phyloP scores from a whole-genome alignment of 2,888 invertebrate species.

The Aromia moschata region DNA sequence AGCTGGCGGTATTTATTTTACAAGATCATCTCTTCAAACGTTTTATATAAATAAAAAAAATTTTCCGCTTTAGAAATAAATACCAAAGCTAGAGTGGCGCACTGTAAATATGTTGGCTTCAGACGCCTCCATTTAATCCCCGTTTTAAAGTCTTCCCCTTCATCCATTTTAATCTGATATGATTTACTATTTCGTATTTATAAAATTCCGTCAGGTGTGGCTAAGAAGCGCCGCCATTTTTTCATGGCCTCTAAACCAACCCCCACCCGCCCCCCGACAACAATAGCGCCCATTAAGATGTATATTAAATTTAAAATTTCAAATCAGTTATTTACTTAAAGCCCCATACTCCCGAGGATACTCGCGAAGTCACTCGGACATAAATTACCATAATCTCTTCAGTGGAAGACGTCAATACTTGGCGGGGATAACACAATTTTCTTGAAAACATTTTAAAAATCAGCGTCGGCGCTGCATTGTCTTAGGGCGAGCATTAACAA shows the following conservation, averaged over 20 bases:
- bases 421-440: conserved; percentile 37
- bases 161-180: conserved; percentile 10
- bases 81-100: too few relatives aligned
- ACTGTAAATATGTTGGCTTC: too few relatives aligned
- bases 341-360: conserved; percentile 13
- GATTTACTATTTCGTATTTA: conserved; percentile 15
- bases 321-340: conserved; percentile 21
- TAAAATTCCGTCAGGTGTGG: conserved; percentile 17
- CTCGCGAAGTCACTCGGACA: conserved; percentile 21
- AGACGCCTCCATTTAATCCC: too few relatives aligned
- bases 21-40: too few relatives aligned
- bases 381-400: conserved; percentile 39
- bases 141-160: neutral
- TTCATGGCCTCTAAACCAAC: conserved; percentile 8
- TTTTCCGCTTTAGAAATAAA: too few relatives aligned
- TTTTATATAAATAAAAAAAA: too few relatives aligned
- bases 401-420: conserved; percentile 40
- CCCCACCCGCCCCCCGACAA: conserved; percentile 1
- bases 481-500: conserved; percentile 56
- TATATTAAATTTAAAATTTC: conserved; percentile 24
- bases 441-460: conserved; percentile 42
- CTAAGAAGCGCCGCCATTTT: conserved; percentile 12
- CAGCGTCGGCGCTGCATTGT: conserved; percentile 51
- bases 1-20: too few relatives aligned
- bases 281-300: conserved; percentile 22